Evolutionary conservation across 1,140 invertebrate species (phyloP), one percentile per base, ranked within the genome.

Genomic region (Drosophila pseudoananassae): DNA sequence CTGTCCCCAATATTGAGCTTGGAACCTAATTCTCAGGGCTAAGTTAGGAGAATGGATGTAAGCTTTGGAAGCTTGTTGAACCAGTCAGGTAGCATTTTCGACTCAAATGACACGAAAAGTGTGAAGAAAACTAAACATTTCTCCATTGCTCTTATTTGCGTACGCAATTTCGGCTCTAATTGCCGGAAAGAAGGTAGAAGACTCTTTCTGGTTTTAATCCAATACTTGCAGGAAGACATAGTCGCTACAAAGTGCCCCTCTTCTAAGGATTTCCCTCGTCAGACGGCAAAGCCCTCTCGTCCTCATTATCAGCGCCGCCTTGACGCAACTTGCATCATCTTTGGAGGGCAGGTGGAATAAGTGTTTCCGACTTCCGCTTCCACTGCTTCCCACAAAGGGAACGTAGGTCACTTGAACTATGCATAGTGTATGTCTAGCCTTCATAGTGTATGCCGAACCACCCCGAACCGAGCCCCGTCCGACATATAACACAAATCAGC

Each of bases 351-450:
- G 54, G 56, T 71, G 49, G 58, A 52, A 74, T 66, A 81, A 83
- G 59, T 75, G 61, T 61, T 83, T 84, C 76, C 80, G 80, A 76
- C 80, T 83, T 83, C 76, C 80, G 71, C 47, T 77, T 56, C 51
- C 51, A 50, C 25, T 72, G 23, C 40, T 40, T 38, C 9, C 31
- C 33, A 36, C 33, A 36, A n/a, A 12, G 33, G 33, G 33, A 4
- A 36, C 33, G 10, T 36, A 36, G 33, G 33, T 36, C 33, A 36
- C 33, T 36, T 36, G 33, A 36, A 36, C 10, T 36, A 36, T 12
- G 33, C n/a, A n/a, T n/a, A n/a, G n/a, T n/a, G 3, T 2, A 20
- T 20, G 20, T 20, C 10, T 36, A 36, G 33, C 33, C 33, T 36
- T 36, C 33, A 36, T 12, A 12, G 33, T 36, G 33, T 12, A 12